phyloP scores from a whole-genome alignment of 2,113 vertebrate genomes.

The Oreochromis tanganicae region DNA sequence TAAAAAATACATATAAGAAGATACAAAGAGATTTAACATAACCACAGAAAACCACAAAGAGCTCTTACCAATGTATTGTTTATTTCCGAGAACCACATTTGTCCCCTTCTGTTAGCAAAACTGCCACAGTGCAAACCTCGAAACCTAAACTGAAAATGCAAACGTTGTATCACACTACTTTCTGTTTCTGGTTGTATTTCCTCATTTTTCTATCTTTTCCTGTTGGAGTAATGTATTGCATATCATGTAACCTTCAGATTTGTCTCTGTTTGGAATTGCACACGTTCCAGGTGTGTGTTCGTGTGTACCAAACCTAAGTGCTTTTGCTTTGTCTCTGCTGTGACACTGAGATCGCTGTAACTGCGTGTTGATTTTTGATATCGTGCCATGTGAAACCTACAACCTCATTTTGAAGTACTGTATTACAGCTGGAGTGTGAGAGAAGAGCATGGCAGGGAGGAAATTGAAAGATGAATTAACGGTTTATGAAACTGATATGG shows the following conservation, averaged over 20 bases:
- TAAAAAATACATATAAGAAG: neutral
- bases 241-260: neutral
- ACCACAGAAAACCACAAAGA: neutral
- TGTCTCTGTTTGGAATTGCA: neutral
- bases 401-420: slow-evolving; percentile 60
- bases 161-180: neutral
- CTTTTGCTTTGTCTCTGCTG: neutral
- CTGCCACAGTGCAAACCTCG: neutral
- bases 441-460: slow-evolving; percentile 37
- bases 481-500: slow-evolving; percentile 50
- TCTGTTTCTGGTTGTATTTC: neutral
- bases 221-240: neutral
- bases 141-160: neutral
- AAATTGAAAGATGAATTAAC: slow-evolving; percentile 44
- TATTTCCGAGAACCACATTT: neutral
- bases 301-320: neutral
- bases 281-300: neutral
- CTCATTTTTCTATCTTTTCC: neutral
- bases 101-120: neutral
- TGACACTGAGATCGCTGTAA: slow-evolving; percentile 3
- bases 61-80: neutral
- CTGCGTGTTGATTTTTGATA: slow-evolving; percentile 35
- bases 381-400: slow-evolving; percentile 60
- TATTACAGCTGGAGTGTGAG: slow-evolving; percentile 32
- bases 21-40: neutral